Evolutionary conservation across 2,888 invertebrate genomes (phyloP), one percentile per base, ranked within the genome.

Genomic region (Desoria tigrina): DNA sequence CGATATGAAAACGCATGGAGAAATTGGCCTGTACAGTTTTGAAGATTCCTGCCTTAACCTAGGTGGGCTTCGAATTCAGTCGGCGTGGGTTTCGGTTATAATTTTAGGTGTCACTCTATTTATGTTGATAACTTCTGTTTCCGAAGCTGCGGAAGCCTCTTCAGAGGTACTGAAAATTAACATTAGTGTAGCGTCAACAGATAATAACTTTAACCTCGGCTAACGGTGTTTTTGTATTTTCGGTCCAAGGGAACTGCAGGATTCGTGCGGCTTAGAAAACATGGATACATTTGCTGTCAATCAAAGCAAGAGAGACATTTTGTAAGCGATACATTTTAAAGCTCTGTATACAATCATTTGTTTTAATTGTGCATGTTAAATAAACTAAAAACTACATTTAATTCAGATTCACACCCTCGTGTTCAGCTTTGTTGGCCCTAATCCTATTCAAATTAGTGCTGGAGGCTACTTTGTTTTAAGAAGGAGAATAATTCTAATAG

Each of bases 201-300:
- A 11, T 16, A 39, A 11, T 39, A 11, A 16, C 39, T 39, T 39
- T 9, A 39, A 39, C 39, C 16, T 16, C 45, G 21, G 21, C 27
- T 23, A n/a, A n/a, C n/a, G n/a, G n/a, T n/a, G n/a, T n/a, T n/a
- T n/a, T n/a, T n/a, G n/a, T n/a, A n/a, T 32, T 32, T n/a, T 6
- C 26, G 2, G 7, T 18, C 49, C 27, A 50, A 64, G 64, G 65
- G 55, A 14, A 56, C 60, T 28, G 39, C 61, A 32, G 65, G 65
- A 24, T 65, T 65, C 26, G 50, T 61, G 18, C 65, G 65, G 14
- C 55, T 65, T 3, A 32, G 65, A 23, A 55, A 55, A 42, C 49
- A 53, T 9, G 65, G 65, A 1, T 65, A 65, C 24, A 27, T 65
- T 49, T 45, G 45, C n/a, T 45, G 45, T 45, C 45, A 45, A 21